Evolutionary conservation across 2,113 vertebrate genomes (phyloP).

Genomic region (Gracilinanus agilis): DNA sequence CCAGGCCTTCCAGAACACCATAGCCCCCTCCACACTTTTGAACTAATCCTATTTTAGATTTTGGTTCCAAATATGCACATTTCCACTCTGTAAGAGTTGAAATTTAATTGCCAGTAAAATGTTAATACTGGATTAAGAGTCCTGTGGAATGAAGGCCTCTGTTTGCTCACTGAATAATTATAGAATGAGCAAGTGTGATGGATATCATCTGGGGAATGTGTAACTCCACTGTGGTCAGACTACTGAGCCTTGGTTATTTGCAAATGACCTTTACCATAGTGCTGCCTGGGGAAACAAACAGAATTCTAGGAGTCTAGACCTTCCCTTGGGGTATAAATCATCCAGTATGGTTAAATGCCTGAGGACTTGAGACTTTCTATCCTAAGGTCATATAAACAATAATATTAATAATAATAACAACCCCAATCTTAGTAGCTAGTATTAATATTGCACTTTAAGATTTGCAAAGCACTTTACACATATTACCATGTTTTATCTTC

Average conservation of each 20-base stretch:
- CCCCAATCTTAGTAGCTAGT: neutral
- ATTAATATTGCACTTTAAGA: neutral
- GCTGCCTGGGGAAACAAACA: neutral
- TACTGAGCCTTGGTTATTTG: neutral
- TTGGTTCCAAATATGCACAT: neutral
- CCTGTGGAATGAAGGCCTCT: neutral
- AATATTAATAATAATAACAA: neutral
- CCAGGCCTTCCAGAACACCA: neutral
- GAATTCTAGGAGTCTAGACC: neutral
- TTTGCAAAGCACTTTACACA: neutral
- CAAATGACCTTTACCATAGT: neutral
- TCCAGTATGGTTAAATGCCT: neutral
- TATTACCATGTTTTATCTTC: neutral
- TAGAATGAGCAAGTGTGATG: neutral
- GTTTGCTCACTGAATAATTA: neutral
- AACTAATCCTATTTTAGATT: constrained; percentile 27
- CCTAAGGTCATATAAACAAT: neutral
- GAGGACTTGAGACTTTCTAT: neutral
- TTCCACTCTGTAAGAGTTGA: neutral
- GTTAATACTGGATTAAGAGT: constrained; percentile 2
- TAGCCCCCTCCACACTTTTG: constrained; percentile 14
- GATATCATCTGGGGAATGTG: neutral
- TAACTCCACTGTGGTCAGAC: neutral
- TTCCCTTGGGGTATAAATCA: neutral
- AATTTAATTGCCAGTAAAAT: neutral